Conservation (phyloP, 1,140 invertebrate genomes). For the Lucilia sericata region DNA sequence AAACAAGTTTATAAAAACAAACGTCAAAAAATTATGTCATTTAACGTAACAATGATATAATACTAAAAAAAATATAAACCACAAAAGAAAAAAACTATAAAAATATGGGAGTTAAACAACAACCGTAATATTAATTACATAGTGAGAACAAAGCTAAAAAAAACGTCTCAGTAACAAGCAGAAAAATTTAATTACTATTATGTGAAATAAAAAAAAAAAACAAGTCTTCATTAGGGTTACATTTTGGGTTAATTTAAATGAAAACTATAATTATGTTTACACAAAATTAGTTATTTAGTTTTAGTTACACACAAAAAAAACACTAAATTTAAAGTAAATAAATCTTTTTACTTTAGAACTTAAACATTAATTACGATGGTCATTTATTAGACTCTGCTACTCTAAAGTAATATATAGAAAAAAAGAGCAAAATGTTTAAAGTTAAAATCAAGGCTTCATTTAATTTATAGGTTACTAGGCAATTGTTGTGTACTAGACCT, state of each 20-base stretch:
- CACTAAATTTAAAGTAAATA: background rate
- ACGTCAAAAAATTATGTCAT: background rate
- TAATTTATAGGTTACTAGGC: conserved; percentile 7
- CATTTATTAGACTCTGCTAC: background rate
- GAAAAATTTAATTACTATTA: background rate
- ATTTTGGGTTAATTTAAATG: background rate
- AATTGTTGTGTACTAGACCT: background rate
- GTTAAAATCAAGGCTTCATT: background rate
- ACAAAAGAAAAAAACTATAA: background rate
- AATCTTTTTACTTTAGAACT: background rate
- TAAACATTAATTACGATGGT: background rate
- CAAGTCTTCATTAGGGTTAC: background rate
- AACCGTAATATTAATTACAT: conserved; percentile 23
- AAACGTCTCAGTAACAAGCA: too few relatives aligned
- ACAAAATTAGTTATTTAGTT: background rate
- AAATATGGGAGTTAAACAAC: background rate
- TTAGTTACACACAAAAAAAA: background rate
- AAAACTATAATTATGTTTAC: background rate
- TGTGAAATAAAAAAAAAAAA: background rate
- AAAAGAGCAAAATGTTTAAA: too few relatives aligned
- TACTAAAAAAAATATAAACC: background rate
- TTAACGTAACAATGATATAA: conserved; percentile 22
- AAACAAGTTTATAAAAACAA: background rate
- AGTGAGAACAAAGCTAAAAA: background rate
- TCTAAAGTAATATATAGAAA: too few relatives aligned